Base-by-base conservation (phyloP, 2,113 vertebrate species). In the Chlorocebus sabaeus region DNA sequence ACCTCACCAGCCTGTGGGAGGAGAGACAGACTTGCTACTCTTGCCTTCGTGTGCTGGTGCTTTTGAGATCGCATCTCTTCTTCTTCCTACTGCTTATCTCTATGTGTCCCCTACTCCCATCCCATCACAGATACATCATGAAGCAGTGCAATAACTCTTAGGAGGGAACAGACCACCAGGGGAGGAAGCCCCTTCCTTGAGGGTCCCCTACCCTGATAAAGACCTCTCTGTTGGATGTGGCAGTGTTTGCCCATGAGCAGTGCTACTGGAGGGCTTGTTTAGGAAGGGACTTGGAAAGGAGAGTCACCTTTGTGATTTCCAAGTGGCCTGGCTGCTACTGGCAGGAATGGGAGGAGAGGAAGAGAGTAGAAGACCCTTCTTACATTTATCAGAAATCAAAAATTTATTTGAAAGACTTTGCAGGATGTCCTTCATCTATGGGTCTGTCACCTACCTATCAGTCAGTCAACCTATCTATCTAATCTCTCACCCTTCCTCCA, bases 81-180 rank as follows among this genome's bases (percentile, higher is more conserved):
- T 52, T 32, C 38, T 52, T 48, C 9, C 50, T 23, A 10, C 23
- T 6, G 18, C 30, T 16, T 81, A 38, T 88, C 57, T 57, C n/a
- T 38, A 12, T 1, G 18, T 9, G 45, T 5, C 8, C 52, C 23
- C 3, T 17, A 2, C 11, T n/a, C 13, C 14, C 32, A 20, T 1
- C 18, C 59, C 30, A 50, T 12, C 45, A 14, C 32, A 64, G 38
- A 52, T 6, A 27, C 4, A 78, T 35, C 9, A 0, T 4, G 23
- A 80, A 45, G 8, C 6, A 35, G 11, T n/a, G 18, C 78, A 40
- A 50, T 20, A 20, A 48, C n/a, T 78, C 25, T 73, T 23, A 25
- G 85, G 35, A 48, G 35, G 80, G 25, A 64, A 43, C 6, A 17
- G 38, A 32, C n/a, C 32, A 3, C 25, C 30, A 5, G 10, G 27